Evolutionary conservation across 2,888 invertebrate species (phyloP).

Genomic region (Tuta absoluta): DNA sequence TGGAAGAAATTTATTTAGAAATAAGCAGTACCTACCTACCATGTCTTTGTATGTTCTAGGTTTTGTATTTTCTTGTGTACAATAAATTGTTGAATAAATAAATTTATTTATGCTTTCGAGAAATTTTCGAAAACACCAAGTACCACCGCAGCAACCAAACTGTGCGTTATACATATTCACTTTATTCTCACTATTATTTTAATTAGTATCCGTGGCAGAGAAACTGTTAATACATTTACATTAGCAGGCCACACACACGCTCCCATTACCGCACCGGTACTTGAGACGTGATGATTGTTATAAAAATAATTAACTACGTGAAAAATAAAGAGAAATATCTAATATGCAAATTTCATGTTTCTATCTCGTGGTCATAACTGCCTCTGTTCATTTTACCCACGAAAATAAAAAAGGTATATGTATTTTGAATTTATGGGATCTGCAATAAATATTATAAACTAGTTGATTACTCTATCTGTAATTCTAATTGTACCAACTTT

Average conservation of each 20-base stretch:
- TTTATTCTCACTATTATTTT: conserved; percentile 30
- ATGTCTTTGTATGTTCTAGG: no score
- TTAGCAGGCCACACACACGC: conserved; percentile 28
- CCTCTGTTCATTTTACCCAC: not conserved
- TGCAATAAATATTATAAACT: no score
- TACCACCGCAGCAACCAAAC: conserved; percentile 22
- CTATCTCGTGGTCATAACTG: not conserved
- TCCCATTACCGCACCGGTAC: conserved; percentile 9
- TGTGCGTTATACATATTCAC: conserved; percentile 20
- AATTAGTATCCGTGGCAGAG: conserved; percentile 22
- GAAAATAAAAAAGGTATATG: not conserved
- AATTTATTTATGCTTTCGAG: not conserved
- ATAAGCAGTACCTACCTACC: no score
- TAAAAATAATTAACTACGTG: conserved; percentile 17
- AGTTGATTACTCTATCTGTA: no score
- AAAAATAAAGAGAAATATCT: not conserved
- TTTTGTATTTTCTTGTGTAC: no score
- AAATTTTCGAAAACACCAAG: not conserved
- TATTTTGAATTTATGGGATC: not conserved
- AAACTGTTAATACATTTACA: conserved; percentile 29
- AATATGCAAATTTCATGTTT: conserved; percentile 16
- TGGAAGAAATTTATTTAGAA: no score
- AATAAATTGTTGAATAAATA: no score
- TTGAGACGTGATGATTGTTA: conserved; percentile 22
- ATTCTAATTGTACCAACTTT: no score